phyloP scores from a whole-genome alignment of 2,113 vertebrate genomes.

The Xyrauchen texanus region DNA sequence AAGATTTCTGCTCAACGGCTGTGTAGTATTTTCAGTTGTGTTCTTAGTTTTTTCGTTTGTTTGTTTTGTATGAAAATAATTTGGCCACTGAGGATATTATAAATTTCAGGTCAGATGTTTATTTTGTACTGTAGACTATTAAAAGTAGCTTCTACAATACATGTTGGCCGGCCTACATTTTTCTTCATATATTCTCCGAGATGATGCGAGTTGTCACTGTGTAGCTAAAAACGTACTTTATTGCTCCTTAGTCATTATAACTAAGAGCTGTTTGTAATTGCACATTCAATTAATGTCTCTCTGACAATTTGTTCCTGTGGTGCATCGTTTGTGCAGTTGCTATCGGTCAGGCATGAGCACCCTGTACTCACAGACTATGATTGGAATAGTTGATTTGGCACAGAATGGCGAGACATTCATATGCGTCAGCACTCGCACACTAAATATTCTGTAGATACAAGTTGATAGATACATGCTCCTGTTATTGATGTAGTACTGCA shows the following conservation, averaged over 20 bases:
- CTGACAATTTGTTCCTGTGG: neutral
- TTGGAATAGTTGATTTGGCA: conserved; percentile 2
- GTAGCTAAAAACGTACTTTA: neutral
- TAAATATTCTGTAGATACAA: neutral
- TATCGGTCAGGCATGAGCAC: neutral
- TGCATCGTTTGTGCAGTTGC: neutral
- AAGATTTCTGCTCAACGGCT: neutral
- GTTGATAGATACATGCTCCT: neutral
- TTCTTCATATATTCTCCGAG: no score
- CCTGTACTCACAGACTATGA: neutral
- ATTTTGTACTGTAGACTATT: conserved; percentile 35
- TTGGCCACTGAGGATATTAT: no score
- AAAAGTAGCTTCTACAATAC: conserved; percentile 41
- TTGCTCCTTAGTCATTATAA: neutral
- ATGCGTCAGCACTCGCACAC: neutral
- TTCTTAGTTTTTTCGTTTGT: no score
- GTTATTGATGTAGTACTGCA: neutral
- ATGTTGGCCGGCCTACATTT: no score
- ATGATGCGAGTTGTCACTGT: neutral
- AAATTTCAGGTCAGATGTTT: neutral
- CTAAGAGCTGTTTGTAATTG: neutral
- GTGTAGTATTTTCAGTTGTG: neutral
- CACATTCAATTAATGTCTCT: neutral
- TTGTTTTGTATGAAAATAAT: neutral
- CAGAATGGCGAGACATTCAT: neutral